Evolutionary conservation across 2,113 vertebrate species (phyloP).

Genomic region (Dromaius novaehollandiae): DNA sequence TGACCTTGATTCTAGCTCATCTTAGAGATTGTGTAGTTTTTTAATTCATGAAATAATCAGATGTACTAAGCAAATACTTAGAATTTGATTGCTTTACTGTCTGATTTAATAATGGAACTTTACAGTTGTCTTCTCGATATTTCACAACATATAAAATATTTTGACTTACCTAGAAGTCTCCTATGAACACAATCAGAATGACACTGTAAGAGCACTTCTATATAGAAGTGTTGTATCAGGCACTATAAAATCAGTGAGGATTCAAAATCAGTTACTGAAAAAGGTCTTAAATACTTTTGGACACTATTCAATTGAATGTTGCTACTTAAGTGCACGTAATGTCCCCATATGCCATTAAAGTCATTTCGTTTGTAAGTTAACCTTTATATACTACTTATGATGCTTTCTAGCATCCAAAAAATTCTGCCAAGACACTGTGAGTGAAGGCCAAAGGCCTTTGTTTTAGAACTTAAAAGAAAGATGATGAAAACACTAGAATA

Average conservation of each 20-base stretch:
- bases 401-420: neutral
- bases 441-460: conserved; percentile 1
- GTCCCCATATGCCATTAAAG: neutral
- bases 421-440: neutral
- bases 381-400: neutral
- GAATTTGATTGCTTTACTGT: neutral
- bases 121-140: neutral
- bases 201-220: neutral
- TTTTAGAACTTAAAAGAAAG: conserved; percentile 2
- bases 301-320: neutral
- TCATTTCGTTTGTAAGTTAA: neutral
- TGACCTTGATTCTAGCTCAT: neutral
- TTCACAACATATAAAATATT: neutral
- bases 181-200: neutral
- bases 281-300: neutral
- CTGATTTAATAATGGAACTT: neutral
- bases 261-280: neutral
- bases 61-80: neutral
- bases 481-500: neutral
- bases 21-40: too few species aligned
- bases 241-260: neutral
- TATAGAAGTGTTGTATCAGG: neutral
- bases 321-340: neutral
- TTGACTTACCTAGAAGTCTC: neutral
- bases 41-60: neutral